phyloP scores from a whole-genome alignment of 1,140 invertebrate genomes.

The Atta colombica region DNA sequence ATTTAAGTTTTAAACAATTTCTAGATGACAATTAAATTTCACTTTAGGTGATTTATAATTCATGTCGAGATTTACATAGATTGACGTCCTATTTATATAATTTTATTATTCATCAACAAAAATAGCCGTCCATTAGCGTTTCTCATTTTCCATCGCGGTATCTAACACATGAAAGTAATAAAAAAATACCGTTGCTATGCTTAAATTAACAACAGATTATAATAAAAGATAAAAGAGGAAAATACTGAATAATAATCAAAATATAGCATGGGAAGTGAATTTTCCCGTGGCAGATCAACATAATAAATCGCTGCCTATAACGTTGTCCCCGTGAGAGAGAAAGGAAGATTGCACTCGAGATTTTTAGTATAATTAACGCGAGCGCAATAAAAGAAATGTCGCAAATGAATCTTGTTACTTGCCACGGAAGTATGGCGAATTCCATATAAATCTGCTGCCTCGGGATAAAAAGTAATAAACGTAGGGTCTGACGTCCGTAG shows the following conservation, averaged over 20 bases:
- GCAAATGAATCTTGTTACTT: conserved; percentile 63
- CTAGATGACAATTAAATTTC: not conserved
- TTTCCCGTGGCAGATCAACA: conserved; percentile 40
- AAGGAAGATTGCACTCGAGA: conserved; percentile 45
- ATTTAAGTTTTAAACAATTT: not conserved
- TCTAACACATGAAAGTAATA: not conserved
- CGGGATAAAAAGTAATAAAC: conserved; percentile 61
- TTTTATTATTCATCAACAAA: not conserved
- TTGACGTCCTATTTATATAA: conserved; percentile 11
- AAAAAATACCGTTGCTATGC: not conserved
- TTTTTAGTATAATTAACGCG: conserved; percentile 62
- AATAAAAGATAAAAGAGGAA: not conserved
- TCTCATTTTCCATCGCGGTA: not conserved
- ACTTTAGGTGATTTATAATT: not conserved
- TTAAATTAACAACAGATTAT: not conserved
- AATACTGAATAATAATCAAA: conserved; percentile 2
- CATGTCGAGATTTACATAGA: not conserved
- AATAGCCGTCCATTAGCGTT: not conserved
- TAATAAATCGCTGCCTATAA: conserved; percentile 46
- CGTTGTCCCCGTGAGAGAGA: conserved; percentile 1
- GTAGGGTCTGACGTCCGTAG: conserved; percentile 50
- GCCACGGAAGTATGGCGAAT: conserved; percentile 60
- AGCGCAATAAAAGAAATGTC: conserved; percentile 58
- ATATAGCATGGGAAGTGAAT: conserved; percentile 17
- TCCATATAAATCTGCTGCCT: conserved; percentile 60